phyloP scores from a whole-genome alignment of 1,140 invertebrate genomes.

The Araneus ventricosus region DNA sequence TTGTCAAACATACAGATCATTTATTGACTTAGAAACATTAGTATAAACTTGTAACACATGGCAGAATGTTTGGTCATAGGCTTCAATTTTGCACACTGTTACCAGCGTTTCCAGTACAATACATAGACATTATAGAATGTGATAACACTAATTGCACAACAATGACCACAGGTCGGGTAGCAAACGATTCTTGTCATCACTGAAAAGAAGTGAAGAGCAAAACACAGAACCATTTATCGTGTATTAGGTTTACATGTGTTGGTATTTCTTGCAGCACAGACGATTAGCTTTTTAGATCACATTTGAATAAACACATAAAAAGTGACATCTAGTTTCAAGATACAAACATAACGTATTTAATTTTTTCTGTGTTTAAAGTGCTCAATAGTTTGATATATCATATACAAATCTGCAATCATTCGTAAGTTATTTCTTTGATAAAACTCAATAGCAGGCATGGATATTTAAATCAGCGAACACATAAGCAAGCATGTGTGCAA shows the following conservation, averaged over 20 bases:
- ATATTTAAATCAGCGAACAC: too few relatives aligned
- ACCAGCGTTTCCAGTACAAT: neutral
- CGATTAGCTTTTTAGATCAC: neutral
- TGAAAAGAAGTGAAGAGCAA: constrained; percentile 5
- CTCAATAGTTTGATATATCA: too few relatives aligned
- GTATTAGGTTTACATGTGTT: neutral
- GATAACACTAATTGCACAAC: constrained; percentile 44
- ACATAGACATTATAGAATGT: neutral
- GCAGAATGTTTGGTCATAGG: constrained; percentile 74
- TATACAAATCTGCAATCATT: too few relatives aligned
- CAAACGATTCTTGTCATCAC: neutral
- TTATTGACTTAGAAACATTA: constrained; percentile 71
- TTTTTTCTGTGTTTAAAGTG: too few relatives aligned
- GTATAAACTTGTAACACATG: constrained; percentile 74
- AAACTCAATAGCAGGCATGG: too few relatives aligned
- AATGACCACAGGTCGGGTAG: neutral
- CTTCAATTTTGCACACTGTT: constrained; percentile 46
- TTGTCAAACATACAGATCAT: constrained; percentile 74
- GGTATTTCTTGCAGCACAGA: neutral
- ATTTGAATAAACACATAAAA: neutral
- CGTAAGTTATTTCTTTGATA: too few relatives aligned
- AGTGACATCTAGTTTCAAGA: neutral
- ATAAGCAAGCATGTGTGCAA: too few relatives aligned
- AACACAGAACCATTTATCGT: constrained; percentile 5
- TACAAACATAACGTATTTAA: too few relatives aligned